Conservation (phyloP, 2,113 vertebrate genomes). For the Vanacampus margaritifer region DNA sequence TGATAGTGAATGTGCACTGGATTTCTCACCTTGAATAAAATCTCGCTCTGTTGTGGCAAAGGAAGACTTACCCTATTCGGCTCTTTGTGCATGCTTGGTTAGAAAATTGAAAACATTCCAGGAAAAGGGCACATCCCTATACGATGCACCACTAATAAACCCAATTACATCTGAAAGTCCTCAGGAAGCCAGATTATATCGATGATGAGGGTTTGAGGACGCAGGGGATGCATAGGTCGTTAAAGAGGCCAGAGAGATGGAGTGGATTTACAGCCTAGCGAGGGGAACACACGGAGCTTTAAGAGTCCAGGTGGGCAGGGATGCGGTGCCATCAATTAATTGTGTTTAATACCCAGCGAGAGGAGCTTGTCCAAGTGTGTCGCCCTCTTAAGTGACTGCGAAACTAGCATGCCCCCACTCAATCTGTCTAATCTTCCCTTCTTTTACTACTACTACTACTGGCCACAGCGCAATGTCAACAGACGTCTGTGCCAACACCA, state of each 20-base stretch:
- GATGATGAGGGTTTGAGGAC: slow-evolving; percentile 15
- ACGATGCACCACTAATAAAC: slow-evolving; percentile 15
- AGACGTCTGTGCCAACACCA: slow-evolving; percentile 14
- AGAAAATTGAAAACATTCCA: slow-evolving; percentile 41
- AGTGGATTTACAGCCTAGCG: slow-evolving; percentile 45
- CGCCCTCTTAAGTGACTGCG: slow-evolving; percentile 40
- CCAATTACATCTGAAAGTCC: slow-evolving; percentile 9
- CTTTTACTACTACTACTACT: slow-evolving; percentile 9
- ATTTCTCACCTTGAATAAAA: background rate
- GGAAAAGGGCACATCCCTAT: slow-evolving; percentile 49
- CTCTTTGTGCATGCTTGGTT: slow-evolving; percentile 36
- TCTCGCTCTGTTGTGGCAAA: background rate
- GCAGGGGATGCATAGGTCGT: slow-evolving; percentile 17
- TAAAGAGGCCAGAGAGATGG: slow-evolving; percentile 35
- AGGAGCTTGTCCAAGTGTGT: slow-evolving; percentile 52
- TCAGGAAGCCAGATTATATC: slow-evolving; percentile 25
- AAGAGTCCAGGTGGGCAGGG: slow-evolving; percentile 47
- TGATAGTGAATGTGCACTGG: background rate
- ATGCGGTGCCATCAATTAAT: slow-evolving; percentile 46
- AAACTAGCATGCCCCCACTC: slow-evolving; percentile 28
- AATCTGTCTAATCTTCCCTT: slow-evolving; percentile 49
- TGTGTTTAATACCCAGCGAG: slow-evolving; percentile 57
- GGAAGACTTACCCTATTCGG: background rate
- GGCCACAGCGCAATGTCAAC: slow-evolving; percentile 5
- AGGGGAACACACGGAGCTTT: slow-evolving; percentile 23